Evolutionary conservation across 2,888 invertebrate genomes (phyloP).

Genomic region (Glaucopsyche alexis): DNA sequence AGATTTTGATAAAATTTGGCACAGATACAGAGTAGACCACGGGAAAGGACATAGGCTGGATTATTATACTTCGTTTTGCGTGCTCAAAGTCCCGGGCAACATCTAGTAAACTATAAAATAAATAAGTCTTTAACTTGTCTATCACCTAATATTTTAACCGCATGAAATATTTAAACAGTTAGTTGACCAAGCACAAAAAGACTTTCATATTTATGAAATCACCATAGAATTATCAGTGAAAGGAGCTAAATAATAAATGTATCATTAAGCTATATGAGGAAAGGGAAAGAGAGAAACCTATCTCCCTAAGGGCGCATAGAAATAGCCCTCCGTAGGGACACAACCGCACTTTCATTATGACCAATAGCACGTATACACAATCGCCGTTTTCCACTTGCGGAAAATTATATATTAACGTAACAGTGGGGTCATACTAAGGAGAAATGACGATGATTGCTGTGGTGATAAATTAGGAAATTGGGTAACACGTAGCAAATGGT

Average conservation of each 20-base stretch:
- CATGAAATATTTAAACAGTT: not conserved
- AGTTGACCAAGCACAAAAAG: not conserved
- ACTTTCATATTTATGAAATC: not conserved
- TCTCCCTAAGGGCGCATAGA: conserved; percentile 1
- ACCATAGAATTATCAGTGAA: not conserved
- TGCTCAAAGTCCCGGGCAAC: no score
- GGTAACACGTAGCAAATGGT: no score
- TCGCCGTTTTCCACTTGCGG: not conserved
- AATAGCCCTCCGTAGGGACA: conserved; percentile 4
- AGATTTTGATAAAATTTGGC: no score
- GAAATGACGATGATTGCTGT: not conserved
- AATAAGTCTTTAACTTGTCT: no score
- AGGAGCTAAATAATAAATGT: not conserved
- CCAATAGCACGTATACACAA: not conserved
- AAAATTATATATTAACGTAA: not conserved
- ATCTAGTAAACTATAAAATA: no score
- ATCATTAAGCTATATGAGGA: not conserved
- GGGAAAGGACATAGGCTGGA: no score
- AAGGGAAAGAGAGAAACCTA: conserved; percentile 5
- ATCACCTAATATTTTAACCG: not conserved
- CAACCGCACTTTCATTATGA: not conserved
- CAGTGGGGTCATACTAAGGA: not conserved
- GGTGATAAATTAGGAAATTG: not conserved
- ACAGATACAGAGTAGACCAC: no score
- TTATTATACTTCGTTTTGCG: no score